A percentile compares a stretch with the other conserved stretches of the same genome.
phyloP scores from a whole-genome alignment of 2,888 invertebrate genomes.

The Nomada ferruginata region DNA sequence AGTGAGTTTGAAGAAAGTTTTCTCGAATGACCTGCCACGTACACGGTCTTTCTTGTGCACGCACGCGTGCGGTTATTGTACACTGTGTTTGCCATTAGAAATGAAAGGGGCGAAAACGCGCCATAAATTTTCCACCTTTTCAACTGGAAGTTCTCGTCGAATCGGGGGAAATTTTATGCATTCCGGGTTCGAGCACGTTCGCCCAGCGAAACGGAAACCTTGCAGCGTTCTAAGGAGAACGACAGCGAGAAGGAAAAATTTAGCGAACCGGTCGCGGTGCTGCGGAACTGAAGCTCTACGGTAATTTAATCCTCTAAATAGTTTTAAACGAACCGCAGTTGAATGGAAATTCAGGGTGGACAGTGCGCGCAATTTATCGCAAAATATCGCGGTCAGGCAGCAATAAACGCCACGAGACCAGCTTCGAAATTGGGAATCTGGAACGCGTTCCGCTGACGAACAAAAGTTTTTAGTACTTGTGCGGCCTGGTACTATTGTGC shows the following conservation, averaged over 20 bases:
- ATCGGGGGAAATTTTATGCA: slow-evolving; percentile 18
- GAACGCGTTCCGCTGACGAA: slow-evolving; percentile 12
- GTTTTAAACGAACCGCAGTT: neutral
- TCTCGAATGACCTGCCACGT: slow-evolving; percentile 57
- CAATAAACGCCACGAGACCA: neutral
- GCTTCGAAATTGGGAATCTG: slow-evolving; percentile 19
- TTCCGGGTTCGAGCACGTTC: neutral
- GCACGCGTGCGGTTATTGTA: slow-evolving; percentile 38
- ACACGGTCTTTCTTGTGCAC: slow-evolving; percentile 50
- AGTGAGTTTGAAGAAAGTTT: slow-evolving; percentile 61
- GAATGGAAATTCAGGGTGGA: too few species aligned
- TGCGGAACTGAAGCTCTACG: too few species aligned
- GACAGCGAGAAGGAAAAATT: neutral
- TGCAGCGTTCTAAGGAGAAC: neutral
- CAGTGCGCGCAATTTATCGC: neutral
- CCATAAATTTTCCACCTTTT: slow-evolving; percentile 40
- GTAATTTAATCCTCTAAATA: neutral
- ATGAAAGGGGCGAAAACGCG: slow-evolving; percentile 2
- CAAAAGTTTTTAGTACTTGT: slow-evolving; percentile 3
- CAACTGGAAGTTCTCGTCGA: slow-evolving; percentile 17
- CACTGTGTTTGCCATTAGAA: slow-evolving; percentile 37
- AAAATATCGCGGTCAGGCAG: neutral
- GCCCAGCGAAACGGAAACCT: neutral
- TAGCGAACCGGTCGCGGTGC: neutral
- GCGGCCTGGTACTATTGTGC: neutral